A percentile compares a stretch with the other conserved stretches of the same genome.
These are phyloP conservation scores for Lasioglossum calceatum DNA, from an alignment of 2,888 invertebrate species.

Conservation along the genomic window DNA sequence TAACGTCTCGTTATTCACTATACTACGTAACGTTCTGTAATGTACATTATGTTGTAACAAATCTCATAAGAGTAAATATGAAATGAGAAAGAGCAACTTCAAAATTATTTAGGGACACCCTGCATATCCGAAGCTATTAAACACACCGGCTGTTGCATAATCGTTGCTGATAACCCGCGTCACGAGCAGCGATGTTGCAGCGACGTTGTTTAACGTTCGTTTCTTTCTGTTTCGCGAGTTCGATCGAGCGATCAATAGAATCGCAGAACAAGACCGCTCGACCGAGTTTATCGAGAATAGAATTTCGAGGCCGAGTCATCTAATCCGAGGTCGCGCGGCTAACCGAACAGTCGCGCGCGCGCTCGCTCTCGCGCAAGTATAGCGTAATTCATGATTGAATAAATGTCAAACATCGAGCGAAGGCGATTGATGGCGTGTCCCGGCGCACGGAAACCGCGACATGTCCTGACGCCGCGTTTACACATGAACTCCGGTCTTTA, in stretches of 20 bases:
- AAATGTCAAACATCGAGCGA: conserved; percentile 55
- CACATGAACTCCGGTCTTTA: conserved; percentile 9
- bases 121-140: background rate
- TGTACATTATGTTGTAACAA: no score
- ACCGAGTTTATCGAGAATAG: conserved; percentile 48
- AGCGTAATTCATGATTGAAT: conserved; percentile 54
- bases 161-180: background rate
- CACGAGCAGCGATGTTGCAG: background rate
- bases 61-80: background rate
- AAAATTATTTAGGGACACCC: background rate
- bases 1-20: no score
- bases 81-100: no score
- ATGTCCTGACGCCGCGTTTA: conserved; percentile 43
- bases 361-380: conserved; percentile 19
- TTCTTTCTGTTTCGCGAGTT: background rate
- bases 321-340: conserved; percentile 60
- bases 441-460: conserved; percentile 6
- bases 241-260: background rate
- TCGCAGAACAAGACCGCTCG: conserved; percentile 13
- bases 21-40: no score
- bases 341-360: background rate
- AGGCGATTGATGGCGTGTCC: conserved; percentile 49
- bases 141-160: background rate
- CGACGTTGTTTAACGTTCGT: conserved; percentile 2
- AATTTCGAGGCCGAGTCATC: conserved; percentile 53